phyloP scores from a whole-genome alignment of 1,140 invertebrate species.

The Lepidurus couesii region DNA sequence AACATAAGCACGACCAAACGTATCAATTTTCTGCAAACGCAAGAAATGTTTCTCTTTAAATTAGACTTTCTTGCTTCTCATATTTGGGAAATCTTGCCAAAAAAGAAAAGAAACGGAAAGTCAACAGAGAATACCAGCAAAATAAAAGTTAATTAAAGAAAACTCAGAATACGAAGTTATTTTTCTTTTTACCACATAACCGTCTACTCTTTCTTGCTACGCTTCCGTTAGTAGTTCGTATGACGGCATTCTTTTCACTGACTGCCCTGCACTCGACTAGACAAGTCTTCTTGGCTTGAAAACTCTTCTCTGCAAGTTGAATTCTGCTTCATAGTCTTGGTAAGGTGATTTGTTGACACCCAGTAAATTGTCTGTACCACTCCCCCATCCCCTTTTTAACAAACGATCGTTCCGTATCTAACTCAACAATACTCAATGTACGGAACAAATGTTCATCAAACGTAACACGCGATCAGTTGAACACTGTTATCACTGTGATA shows the following conservation, averaged over 20 bases:
- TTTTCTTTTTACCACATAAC: background rate
- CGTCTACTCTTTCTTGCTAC: background rate
- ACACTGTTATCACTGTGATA: background rate
- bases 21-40: background rate
- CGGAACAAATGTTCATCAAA: background rate
- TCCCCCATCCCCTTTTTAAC: background rate
- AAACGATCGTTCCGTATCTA: background rate
- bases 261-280: constrained; percentile 16
- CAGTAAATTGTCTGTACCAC: constrained; percentile 1
- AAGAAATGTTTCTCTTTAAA: background rate
- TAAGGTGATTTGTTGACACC: background rate
- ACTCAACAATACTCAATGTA: background rate
- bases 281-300: constrained; percentile 19
- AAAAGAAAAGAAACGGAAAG: background rate
- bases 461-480: background rate
- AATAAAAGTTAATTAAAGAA: too few relatives aligned
- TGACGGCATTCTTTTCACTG: background rate
- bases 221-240: background rate
- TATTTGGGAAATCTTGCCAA: background rate
- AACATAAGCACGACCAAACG: constrained; percentile 9
- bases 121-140: too few relatives aligned
- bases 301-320: background rate
- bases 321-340: background rate
- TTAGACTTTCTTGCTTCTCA: background rate
- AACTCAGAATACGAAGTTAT: background rate